phyloP scores from a whole-genome alignment of 37 sponge, comb jelly and placozoan genomes.

The Sycon ciliatum region DNA sequence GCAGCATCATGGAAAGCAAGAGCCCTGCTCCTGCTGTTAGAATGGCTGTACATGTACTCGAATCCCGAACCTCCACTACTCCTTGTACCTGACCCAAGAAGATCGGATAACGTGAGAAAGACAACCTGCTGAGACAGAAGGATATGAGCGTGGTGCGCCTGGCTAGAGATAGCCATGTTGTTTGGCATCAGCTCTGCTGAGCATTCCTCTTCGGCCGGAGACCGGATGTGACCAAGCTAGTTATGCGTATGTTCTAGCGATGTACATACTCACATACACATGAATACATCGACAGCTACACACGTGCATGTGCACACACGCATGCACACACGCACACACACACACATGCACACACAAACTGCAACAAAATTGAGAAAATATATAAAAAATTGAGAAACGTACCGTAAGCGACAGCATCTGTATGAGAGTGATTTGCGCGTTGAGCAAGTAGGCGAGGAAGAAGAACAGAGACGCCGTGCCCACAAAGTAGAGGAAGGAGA shows the following conservation, averaged over 20 bases:
- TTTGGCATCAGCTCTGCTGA: not conserved
- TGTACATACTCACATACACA: not conserved
- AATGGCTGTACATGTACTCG: too few relatives aligned
- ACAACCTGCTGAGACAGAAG: too few relatives aligned
- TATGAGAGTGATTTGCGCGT: conserved; percentile 42
- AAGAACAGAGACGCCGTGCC: conserved; percentile 48
- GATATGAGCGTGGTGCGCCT: too few relatives aligned
- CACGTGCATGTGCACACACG: not conserved
- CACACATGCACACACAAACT: not conserved
- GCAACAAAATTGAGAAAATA: too few relatives aligned
- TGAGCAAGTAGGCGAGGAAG: conserved; percentile 61
- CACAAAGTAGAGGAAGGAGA: conserved; percentile 73
- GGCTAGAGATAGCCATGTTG: too few relatives aligned
- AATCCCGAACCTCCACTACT: too few relatives aligned
- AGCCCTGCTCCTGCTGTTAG: too few relatives aligned
- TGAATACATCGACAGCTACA: not conserved
- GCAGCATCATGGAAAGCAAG: too few relatives aligned
- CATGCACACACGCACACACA: not conserved
- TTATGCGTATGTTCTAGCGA: not conserved
- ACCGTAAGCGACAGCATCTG: conserved; percentile 59
- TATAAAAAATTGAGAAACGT: conserved; percentile 12
- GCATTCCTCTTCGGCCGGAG: not conserved
- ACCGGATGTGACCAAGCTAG: not conserved
- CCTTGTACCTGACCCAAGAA: too few relatives aligned
- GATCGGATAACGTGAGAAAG: too few relatives aligned